Evolutionary conservation across 1,140 invertebrate genomes (phyloP), one percentile per base, ranked within the genome.

Genomic region (Acromyrmex echinatior): DNA sequence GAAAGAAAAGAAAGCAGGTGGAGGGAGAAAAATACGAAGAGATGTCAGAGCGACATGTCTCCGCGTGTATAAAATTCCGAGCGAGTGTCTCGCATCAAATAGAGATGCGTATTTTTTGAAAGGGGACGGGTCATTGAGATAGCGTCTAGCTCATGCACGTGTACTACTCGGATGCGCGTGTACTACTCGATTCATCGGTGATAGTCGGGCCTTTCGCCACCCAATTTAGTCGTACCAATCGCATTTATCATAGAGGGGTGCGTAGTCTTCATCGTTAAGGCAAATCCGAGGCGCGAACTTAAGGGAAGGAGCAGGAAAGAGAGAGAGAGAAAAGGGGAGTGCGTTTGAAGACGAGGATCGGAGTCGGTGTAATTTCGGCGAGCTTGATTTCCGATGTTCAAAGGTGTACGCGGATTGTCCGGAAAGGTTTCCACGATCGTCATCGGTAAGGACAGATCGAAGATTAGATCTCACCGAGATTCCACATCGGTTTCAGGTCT

Each of bases 211-310:
- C 91, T 93, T 94, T 94, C 92, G 91, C 92, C 90, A 92, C 74
- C 86, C 88, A 90, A 91, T 88, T 94, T 95, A 94, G 94, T 95
- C 94, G 95, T 95, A 95, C 95, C 94, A 94, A 95, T 87, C 94
- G 95, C 95, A 95, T 95, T 95, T 95, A 95, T 92, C 91, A 88
- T 90, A 87, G 86, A 88, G 70, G 81, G 86, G 66, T 90, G 85
- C 62, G 81, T 91, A 91, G 89, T 90, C 89, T 90, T 91, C 77
- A 78, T 88, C 56, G 65, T 71, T 80, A 76, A 88, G 78, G 58
- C 65, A 87, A 90, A 85, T 79, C 65, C 10, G 51, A 70, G 28
- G 28, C 28, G 35, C 28, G 66, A 31, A 87, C 77, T 88, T 76
- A 86, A 91, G 78, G 51, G 77, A 58, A 49, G 35, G 86, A 74